These are phyloP conservation scores for Periophthalmodon schlosseri DNA, from an alignment of 2,113 vertebrate genomes.

Conservation along the genomic window DNA sequence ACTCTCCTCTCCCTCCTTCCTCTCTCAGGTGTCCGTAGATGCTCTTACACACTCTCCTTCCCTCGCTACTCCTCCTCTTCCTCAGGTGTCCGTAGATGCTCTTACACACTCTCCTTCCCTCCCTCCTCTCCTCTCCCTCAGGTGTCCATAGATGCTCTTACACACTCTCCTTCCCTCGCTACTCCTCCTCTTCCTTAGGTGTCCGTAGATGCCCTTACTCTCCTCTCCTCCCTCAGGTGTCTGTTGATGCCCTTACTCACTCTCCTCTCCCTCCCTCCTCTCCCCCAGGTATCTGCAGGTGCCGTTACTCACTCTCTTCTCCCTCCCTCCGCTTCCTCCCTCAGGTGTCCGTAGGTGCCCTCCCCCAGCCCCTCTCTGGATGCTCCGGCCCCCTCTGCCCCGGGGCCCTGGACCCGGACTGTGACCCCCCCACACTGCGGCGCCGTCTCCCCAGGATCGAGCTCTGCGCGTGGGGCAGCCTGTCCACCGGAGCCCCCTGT, in stretches of 20 bases:
- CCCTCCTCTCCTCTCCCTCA: no score
- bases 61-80: no score
- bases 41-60: no score
- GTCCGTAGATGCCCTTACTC: neutral
- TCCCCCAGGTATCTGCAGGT: neutral
- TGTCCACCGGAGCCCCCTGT: constrained; percentile 32
- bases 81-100: neutral
- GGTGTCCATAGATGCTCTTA: no score
- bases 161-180: no score
- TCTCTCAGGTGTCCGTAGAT: no score
- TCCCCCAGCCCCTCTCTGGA: constrained; percentile 76
- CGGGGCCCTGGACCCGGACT: constrained; percentile 74
- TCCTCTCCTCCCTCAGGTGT: no score
- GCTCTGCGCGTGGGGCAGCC: constrained; percentile 14
- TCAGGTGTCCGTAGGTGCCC: constrained; percentile 70
- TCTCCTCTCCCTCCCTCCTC: no score
- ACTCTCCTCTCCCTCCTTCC: no score
- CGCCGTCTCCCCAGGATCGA: constrained; percentile 24
- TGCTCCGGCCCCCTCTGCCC: constrained; percentile 72
- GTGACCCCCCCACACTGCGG: constrained; percentile 52
- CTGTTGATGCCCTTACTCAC: no score
- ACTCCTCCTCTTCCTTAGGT: neutral
- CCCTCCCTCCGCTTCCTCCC: neutral
- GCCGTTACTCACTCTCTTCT: neutral
- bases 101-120: neutral